phyloP scores from a whole-genome alignment of 2,797 vertebrate species.

The Diplodus sargus region DNA sequence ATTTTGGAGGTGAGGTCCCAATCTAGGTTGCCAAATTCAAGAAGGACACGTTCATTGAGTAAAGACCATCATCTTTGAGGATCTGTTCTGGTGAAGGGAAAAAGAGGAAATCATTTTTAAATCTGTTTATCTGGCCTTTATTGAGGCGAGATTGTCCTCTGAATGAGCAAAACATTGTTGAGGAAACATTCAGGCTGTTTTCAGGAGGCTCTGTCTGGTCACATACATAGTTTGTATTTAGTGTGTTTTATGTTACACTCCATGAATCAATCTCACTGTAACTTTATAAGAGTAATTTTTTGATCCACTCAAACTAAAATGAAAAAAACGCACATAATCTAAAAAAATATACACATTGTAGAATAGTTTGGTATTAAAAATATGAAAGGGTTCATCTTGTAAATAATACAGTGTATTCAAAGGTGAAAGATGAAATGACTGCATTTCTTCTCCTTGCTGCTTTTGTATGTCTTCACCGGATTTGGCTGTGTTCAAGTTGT shows the following conservation, averaged over 20 bases:
- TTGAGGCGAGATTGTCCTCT: not conserved
- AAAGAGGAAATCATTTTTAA: not conserved
- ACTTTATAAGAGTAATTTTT: too few relatives aligned
- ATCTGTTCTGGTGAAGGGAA: not conserved
- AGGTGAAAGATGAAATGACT: not conserved
- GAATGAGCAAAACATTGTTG: not conserved
- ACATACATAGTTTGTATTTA: conserved; percentile 8
- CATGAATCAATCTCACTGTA: not conserved
- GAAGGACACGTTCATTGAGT: not conserved
- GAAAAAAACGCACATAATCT: too few relatives aligned
- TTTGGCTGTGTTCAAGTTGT: conserved; percentile 25
- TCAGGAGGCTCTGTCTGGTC: not conserved
- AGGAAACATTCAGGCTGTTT: not conserved
- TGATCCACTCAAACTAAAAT: too few relatives aligned
- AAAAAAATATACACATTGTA: not conserved
- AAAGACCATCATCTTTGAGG: not conserved
- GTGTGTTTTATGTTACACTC: not conserved
- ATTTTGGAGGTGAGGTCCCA: not conserved
- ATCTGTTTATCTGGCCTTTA: conserved; percentile 15
- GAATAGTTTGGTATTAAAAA: not conserved
- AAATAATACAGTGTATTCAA: not conserved
- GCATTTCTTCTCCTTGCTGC: not conserved
- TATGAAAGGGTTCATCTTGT: not conserved
- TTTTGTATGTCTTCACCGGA: conserved; percentile 23
- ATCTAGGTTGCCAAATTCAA: not conserved